Conservation (phyloP, 1,140 invertebrate species). For the Spodoptera frugiperda region DNA sequence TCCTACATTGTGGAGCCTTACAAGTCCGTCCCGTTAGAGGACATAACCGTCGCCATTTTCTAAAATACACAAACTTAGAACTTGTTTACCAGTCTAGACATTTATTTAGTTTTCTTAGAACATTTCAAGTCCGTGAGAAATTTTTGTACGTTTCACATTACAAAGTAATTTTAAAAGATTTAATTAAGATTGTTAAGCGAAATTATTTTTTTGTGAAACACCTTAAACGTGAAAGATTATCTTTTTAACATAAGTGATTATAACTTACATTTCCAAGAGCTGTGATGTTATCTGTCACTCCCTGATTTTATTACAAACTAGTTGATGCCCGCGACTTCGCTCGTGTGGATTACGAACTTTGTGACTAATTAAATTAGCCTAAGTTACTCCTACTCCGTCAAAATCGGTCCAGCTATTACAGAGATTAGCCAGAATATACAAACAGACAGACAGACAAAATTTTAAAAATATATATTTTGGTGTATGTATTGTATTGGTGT, state of each 20-base stretch:
- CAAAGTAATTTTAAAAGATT: neutral
- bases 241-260: constrained; percentile 11
- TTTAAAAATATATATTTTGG: no score
- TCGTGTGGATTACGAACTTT: no score
- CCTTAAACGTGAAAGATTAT: constrained; percentile 7
- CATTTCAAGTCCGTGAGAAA: neutral
- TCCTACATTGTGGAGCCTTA: constrained; percentile 50
- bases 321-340: no score
- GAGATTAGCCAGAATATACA: no score
- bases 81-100: constrained; percentile 37
- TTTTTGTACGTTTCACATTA: neutral
- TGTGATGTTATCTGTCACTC: neutral
- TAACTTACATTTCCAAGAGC: constrained; percentile 9
- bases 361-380: no score
- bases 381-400: no score
- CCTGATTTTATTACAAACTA: neutral
- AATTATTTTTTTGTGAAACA: constrained; percentile 3
- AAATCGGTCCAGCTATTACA: no score
- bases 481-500: no score
- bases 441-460: no score
- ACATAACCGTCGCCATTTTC: constrained; percentile 28
- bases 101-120: neutral
- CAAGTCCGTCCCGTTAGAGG: constrained; percentile 52
- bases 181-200: constrained; percentile 14
- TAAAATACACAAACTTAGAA: constrained; percentile 27